Base-by-base conservation (phyloP, 2,888 invertebrate genomes). In the Leptinotarsa peninsularis region DNA sequence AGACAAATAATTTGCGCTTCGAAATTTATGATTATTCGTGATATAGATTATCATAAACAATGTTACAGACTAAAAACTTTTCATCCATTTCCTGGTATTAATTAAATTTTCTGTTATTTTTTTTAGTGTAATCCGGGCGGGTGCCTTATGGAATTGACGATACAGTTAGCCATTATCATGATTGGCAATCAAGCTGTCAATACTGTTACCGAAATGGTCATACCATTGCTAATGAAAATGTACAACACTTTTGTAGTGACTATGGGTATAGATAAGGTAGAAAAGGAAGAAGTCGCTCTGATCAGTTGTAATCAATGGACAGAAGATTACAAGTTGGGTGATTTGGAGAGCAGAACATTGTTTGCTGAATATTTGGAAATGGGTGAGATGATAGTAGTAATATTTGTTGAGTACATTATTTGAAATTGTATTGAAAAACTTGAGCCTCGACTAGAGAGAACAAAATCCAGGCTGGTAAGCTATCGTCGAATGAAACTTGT, bases 321-420 rank as follows among this genome's bases (percentile, higher is more conserved):
- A 76, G 92, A 93, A 83, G 95, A 95, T 87, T 94, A 92, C 83
- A 91, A 92, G 84, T 88, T 95, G 74, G 87, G 91, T 49, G 91
- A 92, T 66, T 91, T 92, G 85, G 90, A 92, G 72, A 91, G 92
- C 23, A 90, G 92, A 76, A 93, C 93, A 50, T 89, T 96, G 63
- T 96, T 95, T 87, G 91, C 92, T 67, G 96, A 96, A 87, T 96
- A 96, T 88, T 89, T 96, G 72, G 96, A 96, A 91, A 96, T 96
- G 95, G 93, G 94, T 94, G 86, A 87, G 89, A 84, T 56, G 4
- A 43, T 63, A 14, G 21, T 58, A 15, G 13, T 58, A 17, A 23
- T 15, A 58, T 58, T 58, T 58, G 1, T 58, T 23, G 3, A 15
- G 14, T 52, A n/a, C 4, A 52, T 43, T 10, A 52, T 43, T 10